Evolutionary conservation across 2,888 invertebrate genomes (phyloP), one percentile per base, ranked within the genome.

Genomic region (Hypomecis punctinalis): DNA sequence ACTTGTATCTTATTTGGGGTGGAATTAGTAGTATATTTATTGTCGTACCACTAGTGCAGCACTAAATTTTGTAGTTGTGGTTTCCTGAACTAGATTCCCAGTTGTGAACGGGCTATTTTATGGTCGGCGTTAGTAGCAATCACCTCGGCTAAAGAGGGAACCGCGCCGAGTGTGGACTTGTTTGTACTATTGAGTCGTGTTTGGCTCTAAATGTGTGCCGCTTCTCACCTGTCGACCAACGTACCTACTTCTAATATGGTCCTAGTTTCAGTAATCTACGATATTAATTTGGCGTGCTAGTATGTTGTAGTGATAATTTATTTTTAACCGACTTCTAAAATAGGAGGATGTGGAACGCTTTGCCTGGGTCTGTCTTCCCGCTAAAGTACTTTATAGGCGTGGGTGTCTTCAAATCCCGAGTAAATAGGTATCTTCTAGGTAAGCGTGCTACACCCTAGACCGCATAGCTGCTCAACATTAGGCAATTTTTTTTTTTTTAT

Each of bases 41-140:
- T 45, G 65, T 61, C 52, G 56, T 45, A 45, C 49, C 33, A 8
- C 13, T 46, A 43, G 40, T 59, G 59, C 54, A 51, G 45, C 45
- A 66, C 43, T 63, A 66, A 59, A 66, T 66, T 59, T 47, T 52
- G 46, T 59, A 47, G 60, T 39, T 59, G 54, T 59, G 52, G 66
- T 66, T 62, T 56, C 54, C 62, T 62, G 66, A 59, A 66, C 59
- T 66, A 62, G 66, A 59, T 59, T 66, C 59, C 51, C 23, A 59
- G 62, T 62, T 62, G 62, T 51, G 55, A 62, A 62, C 66, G 55
- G 47, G 56, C 62, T 62, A 66, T 62, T 58, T 66, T 62, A 62
- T 59, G 62, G 54, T 59, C 49, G 58, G 54, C 51, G 61, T 62
- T 66, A 62, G 62, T 55, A 63, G 62, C 62, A 62, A 62, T 66